Base-by-base conservation (phyloP, 2,797 vertebrate genomes). In the Philypnodon macrostomus region DNA sequence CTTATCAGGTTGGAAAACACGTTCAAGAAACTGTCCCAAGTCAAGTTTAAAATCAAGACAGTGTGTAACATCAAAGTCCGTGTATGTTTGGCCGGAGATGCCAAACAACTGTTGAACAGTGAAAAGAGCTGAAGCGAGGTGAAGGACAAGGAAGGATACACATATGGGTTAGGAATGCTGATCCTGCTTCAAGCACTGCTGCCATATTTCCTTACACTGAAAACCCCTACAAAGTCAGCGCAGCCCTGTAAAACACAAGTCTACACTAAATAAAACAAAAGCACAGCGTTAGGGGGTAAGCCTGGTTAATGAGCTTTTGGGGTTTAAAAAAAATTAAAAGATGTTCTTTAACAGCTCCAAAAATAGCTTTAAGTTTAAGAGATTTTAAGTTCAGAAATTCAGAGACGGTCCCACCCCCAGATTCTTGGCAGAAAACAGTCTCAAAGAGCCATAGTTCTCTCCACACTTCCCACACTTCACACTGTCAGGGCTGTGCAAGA, bases 61-160 rank as follows among this genome's bases (percentile, higher is more conserved):
- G 77, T 84, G 76, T 84, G 85, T 78, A 77, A 88, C 86, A 91
- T 90, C 88, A 90, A 93, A 91, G 86, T 21, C 46, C 26, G 49
- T 58, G 5, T 16, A 56, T 73, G 3, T 60, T 84, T 87, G 3
- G 0, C 70, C 81, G 85, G 67, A 79, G 79, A 81, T 66, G 86
- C 85, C 86, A 86, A 88, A 80, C 81, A 84, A 89, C 78, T 84
- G 86, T 77, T 85, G 80, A 90, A 89, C 82, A 89, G 87, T 2
- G 60, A 84, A 69, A 83, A 72, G 78, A 75, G 52, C 60, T 76
- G 68, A 67, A 50, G 62, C 17, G 31, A 88, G 67, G 87, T 80
- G 87, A 89, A 89, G 79, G 84, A 89, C 82, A 83, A 85, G 83
- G 71, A 60, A 30, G 69, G 63, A 83, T 70, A 72, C 76, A 86